Evolutionary conservation across 2,888 invertebrate genomes (phyloP).

Genomic region (Microchrysa polita): DNA sequence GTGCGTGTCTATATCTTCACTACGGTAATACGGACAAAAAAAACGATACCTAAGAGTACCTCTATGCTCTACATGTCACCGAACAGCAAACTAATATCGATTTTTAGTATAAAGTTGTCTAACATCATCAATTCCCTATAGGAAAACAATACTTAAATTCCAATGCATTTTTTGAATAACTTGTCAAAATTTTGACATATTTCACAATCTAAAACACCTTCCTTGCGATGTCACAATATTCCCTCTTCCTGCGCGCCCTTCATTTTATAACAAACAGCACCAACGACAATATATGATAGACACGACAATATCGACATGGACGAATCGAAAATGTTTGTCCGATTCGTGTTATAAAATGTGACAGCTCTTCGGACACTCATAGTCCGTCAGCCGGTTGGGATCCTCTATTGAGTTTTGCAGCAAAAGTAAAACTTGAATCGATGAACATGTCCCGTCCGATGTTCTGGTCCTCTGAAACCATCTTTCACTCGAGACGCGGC

Average conservation of each 20-base stretch:
- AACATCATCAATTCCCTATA: slow-evolving; percentile 1
- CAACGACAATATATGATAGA: slow-evolving; percentile 8
- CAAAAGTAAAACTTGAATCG: neutral
- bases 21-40: too few species aligned
- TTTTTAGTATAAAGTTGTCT: neutral
- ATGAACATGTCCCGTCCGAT: neutral
- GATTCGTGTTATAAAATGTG: slow-evolving; percentile 27
- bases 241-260: neutral
- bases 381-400: neutral
- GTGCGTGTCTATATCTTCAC: too few species aligned
- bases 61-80: neutral
- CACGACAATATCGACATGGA: slow-evolving; percentile 4
- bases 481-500: neutral
- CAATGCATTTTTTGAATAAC: slow-evolving; percentile 35
- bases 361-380: slow-evolving; percentile 28
- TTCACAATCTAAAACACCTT: slow-evolving; percentile 1
- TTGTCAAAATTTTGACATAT: slow-evolving; percentile 36
- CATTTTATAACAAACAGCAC: neutral
- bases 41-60: too few species aligned
- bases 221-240: slow-evolving; percentile 7
- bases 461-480: neutral
- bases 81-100: neutral
- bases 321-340: slow-evolving; percentile 38
- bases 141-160: slow-evolving; percentile 14
- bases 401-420: neutral